Conservation (phyloP, 2,113 vertebrate species). For the Clarias macrocephalus region DNA sequence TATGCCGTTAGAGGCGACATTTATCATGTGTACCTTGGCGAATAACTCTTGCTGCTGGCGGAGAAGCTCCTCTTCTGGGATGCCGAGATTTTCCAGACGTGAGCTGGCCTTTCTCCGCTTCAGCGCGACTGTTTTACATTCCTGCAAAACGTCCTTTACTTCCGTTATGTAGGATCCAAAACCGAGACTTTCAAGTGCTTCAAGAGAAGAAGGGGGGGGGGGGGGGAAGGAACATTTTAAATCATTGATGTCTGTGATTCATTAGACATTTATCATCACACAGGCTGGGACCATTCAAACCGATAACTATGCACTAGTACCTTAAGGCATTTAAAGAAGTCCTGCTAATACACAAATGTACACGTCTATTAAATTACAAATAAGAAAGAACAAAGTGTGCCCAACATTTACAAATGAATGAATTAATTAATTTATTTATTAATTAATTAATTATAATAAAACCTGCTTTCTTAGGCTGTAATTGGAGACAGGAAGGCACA, state of each 20-base stretch:
- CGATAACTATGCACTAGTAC: not conserved
- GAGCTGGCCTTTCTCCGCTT: slow-evolving; percentile 98
- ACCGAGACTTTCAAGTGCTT: slow-evolving; percentile 96
- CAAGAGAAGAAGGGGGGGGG: slow-evolving; percentile 19
- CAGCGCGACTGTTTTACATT: slow-evolving; percentile 98
- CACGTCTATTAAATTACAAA: not conserved
- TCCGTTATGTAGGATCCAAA: slow-evolving; percentile 97
- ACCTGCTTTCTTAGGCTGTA: not conserved
- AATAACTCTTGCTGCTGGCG: slow-evolving; percentile 97
- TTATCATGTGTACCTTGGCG: slow-evolving; percentile 83
- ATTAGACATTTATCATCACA: not conserved
- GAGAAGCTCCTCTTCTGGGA: slow-evolving; percentile 96
- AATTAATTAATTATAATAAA: not conserved
- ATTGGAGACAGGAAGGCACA: not conserved
- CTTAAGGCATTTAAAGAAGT: not conserved
- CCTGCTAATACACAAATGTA: not conserved
- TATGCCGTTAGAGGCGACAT: not conserved
- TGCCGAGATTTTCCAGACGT: slow-evolving; percentile 95
- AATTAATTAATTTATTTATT: not conserved
- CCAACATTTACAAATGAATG: not conserved
- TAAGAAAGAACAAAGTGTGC: not conserved
- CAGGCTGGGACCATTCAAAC: not conserved
- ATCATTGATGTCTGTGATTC: not conserved
- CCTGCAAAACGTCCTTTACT: slow-evolving; percentile 98
- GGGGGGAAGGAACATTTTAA: not conserved